A percentile compares a stretch with the other conserved stretches of the same genome.
These are phyloP conservation scores for Calvadosia cruxmelitensis DNA, from an alignment of 30 jellyfish, hydroid and myxozoan species.

Conservation along the genomic window DNA sequence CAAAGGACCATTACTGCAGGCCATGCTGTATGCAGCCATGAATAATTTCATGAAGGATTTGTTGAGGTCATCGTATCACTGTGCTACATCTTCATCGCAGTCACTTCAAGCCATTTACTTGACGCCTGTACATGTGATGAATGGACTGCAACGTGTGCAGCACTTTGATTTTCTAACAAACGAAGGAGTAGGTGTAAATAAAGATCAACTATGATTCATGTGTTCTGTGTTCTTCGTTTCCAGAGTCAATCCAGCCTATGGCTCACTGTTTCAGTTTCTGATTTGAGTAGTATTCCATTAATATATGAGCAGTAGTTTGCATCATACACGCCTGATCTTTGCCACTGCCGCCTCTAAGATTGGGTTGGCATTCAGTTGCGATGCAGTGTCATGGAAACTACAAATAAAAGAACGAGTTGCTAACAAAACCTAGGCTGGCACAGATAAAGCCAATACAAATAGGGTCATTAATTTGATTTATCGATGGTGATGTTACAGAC, in stretches of 20 bases:
- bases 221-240: no score
- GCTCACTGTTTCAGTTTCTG: no score
- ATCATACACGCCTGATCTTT: not conserved
- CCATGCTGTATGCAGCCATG: slow-evolving; percentile 46
- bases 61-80: slow-evolving; percentile 15
- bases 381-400: not conserved
- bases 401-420: no score
- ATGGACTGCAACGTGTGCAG: slow-evolving; percentile 16
- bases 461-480: no score
- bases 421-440: no score
- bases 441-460: no score
- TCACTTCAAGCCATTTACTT: slow-evolving; percentile 46
- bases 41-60: slow-evolving; percentile 45
- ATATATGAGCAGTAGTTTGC: no score
- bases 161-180: slow-evolving; percentile 64
- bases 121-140: slow-evolving; percentile 48
- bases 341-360: not conserved
- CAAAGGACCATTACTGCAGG: slow-evolving; percentile 62
- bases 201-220: no score
- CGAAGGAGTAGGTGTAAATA: slow-evolving; percentile 37
- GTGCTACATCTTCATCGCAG: slow-evolving; percentile 28
- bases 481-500: not conserved
- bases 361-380: not conserved
- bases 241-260: no score
- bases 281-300: no score